phyloP scores from a whole-genome alignment of 2,797 vertebrate species.

The Cichlasoma orientale region DNA sequence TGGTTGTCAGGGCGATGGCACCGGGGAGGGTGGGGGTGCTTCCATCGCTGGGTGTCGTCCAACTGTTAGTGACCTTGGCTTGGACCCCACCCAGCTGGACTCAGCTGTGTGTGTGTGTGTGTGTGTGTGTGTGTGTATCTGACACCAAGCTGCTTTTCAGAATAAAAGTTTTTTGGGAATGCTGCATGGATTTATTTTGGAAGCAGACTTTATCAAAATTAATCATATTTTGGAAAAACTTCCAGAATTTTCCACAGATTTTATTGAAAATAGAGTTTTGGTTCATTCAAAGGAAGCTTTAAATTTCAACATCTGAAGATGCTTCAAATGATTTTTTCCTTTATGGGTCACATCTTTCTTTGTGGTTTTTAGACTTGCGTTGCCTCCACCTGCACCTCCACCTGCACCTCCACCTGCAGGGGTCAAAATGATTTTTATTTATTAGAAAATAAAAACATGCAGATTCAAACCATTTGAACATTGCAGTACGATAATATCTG shows the following conservation, averaged over 20 bases:
- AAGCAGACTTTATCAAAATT: not conserved
- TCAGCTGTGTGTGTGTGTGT: slow-evolving; percentile 5
- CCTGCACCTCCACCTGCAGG: too few species aligned
- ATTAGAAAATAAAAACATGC: too few species aligned
- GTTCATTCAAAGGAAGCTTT: too few species aligned
- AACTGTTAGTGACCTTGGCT: slow-evolving; percentile 79
- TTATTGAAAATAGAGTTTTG: not conserved
- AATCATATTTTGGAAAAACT: not conserved
- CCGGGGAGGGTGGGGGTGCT: slow-evolving; percentile 41
- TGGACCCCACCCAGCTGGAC: slow-evolving; percentile 71
- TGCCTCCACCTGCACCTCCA: too few species aligned
- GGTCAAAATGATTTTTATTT: too few species aligned
- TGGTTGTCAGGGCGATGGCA: slow-evolving; percentile 50
- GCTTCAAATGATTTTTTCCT: not conserved
- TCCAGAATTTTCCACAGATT: not conserved
- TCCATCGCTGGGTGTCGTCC: slow-evolving; percentile 67
- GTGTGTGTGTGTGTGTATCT: not conserved
- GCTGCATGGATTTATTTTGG: not conserved
- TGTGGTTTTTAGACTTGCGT: too few species aligned
- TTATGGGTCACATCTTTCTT: not conserved
- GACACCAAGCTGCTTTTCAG: not conserved
- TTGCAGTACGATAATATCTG: too few species aligned
- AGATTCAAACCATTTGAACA: too few species aligned
- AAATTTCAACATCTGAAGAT: not conserved
- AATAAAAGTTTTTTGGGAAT: not conserved